A percentile compares a stretch with the other conserved stretches of the same genome.
phyloP scores from a whole-genome alignment of 2,888 invertebrate genomes.

The Acanthoscelides obtectus region DNA sequence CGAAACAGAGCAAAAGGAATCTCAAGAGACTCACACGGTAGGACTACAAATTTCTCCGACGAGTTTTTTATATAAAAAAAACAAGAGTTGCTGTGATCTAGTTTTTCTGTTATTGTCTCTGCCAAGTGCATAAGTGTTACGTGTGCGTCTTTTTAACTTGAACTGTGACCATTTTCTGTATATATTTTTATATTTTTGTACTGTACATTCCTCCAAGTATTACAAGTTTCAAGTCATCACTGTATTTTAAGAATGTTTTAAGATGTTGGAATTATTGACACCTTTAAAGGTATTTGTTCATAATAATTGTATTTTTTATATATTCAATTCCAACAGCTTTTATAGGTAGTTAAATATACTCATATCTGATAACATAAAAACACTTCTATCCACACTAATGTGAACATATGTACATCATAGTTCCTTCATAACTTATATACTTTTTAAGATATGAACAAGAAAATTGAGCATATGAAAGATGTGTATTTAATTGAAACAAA shows the following conservation, averaged over 20 bases:
- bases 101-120: neutral
- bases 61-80: neutral
- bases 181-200: neutral
- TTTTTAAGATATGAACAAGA: too few relatives aligned
- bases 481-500: too few relatives aligned
- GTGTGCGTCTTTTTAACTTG: neutral
- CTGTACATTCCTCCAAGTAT: neutral
- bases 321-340: too few relatives aligned
- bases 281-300: neutral
- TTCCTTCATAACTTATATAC: too few relatives aligned
- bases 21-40: constrained; percentile 37
- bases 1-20: constrained; percentile 39
- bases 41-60: neutral
- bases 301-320: too few relatives aligned
- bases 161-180: neutral
- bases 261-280: neutral
- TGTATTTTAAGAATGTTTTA: neutral
- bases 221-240: neutral
- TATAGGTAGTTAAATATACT: too few relatives aligned
- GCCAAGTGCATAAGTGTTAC: neutral
- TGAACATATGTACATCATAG: too few relatives aligned
- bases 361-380: too few relatives aligned
- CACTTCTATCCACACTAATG: too few relatives aligned
- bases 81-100: neutral
- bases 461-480: too few relatives aligned